These are phyloP conservation scores for Microctenopoma stevenorrisi DNA, from an alignment of 2,797 vertebrate genomes.

Conservation along the genomic window DNA sequence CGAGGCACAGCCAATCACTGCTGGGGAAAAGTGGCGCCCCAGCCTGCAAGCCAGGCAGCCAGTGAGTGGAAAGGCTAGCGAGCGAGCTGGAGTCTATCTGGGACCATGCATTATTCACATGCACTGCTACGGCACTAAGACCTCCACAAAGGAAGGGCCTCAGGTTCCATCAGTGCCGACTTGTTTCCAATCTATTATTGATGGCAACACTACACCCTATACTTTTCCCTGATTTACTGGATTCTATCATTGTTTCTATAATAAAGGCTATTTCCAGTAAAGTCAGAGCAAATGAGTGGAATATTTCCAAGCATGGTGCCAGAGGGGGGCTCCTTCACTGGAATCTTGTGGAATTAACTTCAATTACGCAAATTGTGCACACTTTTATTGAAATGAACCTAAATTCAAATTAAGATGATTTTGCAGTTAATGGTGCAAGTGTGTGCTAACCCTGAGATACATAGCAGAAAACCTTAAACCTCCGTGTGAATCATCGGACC, in stretches of 20 bases:
- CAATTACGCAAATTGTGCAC: constrained; percentile 56
- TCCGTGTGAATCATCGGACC: constrained; percentile 57
- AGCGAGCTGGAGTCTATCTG: constrained; percentile 75
- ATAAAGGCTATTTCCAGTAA: constrained; percentile 81
- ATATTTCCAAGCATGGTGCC: constrained; percentile 71
- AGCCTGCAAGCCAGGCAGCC: constrained; percentile 68
- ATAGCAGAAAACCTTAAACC: constrained; percentile 52
- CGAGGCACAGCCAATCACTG: constrained; percentile 80
- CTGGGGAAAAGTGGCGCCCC: constrained; percentile 72
- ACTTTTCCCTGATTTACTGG: constrained; percentile 84
- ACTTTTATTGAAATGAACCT: constrained; percentile 24
- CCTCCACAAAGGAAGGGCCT: constrained; percentile 81
- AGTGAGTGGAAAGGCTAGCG: constrained; percentile 67
- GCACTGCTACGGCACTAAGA: constrained; percentile 80
- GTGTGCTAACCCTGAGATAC: constrained; percentile 13
- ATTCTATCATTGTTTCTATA: constrained; percentile 83
- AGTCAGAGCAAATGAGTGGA: constrained; percentile 69
- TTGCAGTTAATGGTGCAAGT: background rate
- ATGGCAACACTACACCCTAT: constrained; percentile 83
- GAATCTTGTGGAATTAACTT: constrained; percentile 48
- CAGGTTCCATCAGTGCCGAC: constrained; percentile 81
- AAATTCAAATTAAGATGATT: background rate
- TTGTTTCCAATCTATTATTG: constrained; percentile 86
- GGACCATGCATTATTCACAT: constrained; percentile 85
- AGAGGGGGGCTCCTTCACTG: constrained; percentile 47